Base-by-base conservation (phyloP, 2,113 vertebrate species). In the Pygoscelis antarcticus region DNA sequence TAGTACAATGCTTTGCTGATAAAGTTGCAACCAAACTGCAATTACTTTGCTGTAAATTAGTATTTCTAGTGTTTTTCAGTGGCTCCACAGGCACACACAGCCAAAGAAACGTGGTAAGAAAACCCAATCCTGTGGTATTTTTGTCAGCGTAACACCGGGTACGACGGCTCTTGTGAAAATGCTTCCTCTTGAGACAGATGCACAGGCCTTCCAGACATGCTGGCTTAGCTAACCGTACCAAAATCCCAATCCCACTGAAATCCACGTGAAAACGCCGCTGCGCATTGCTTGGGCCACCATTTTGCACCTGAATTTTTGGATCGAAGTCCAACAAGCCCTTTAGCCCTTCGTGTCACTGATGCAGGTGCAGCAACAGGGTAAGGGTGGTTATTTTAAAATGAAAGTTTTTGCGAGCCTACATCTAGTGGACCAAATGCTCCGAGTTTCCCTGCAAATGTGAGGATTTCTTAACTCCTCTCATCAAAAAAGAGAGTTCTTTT, bases 341-440 rank as follows among this genome's bases (percentile, higher is more conserved):
- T 4, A 22, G 22, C 47, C 36, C 30, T 18, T 17, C 0, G 0
- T 19, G 32, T 54, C 34, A 10, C 44, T 30, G 23, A 20, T 0
- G 16, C 82, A 46, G 74, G 61, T 26, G 34, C 87, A 47, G 57
- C 65, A 46, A 9, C 8, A 4, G 25, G 47, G 18, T 9, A 13
- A 16, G 26, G 58, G 49, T 4, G 55, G 21, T 13, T 40, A 23
- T 16, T 88, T 49, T 51, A 23, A 93, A 46, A 32, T 8, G 0
- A 27, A 78, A 19, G 10, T 55, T 27, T 64, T 58, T 29, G 19
- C n/a, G 10, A n/a, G 20, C 23, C 16, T 38, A 1, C 46, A 60
- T 46, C 32, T n/a, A 13, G 20, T 11, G 25, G 13, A 75, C 11
- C 7, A 3, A 57, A 13, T 26, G 29, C 52, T 30, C 68, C 1